These are phyloP conservation scores for Oncorhynchus gorbuscha DNA, from an alignment of 2,113 vertebrate genomes.

Conservation along the genomic window DNA sequence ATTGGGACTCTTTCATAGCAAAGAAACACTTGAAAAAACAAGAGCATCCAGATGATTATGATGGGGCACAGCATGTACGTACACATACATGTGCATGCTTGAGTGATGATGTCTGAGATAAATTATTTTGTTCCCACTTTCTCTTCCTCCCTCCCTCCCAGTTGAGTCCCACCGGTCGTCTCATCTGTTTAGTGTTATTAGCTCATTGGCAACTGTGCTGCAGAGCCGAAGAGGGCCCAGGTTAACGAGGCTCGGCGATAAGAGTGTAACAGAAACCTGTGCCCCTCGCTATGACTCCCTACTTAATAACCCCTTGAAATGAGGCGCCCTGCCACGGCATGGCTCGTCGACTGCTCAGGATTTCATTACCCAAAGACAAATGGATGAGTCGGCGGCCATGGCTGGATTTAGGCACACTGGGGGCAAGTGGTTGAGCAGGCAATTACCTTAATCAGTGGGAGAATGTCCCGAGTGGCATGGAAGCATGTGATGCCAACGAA, in stretches of 20 bases:
- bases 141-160: slow-evolving; percentile 29
- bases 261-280: slow-evolving; percentile 46
- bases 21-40: too few relatives aligned
- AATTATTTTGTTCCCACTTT: slow-evolving; percentile 32
- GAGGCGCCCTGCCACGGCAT: neutral
- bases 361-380: slow-evolving; percentile 73
- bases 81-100: slow-evolving; percentile 1
- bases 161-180: slow-evolving; percentile 57
- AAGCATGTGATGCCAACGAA: neutral
- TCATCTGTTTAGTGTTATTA: slow-evolving; percentile 74
- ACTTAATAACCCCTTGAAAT: slow-evolving; percentile 49
- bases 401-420: slow-evolving; percentile 34
- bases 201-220: slow-evolving; percentile 49
- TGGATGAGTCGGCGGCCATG: slow-evolving; percentile 42
- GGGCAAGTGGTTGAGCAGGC: slow-evolving; percentile 29
- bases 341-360: slow-evolving; percentile 50
- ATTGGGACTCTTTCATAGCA: too few relatives aligned
- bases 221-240: slow-evolving; percentile 22
- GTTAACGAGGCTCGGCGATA: slow-evolving; percentile 68
- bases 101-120: too few relatives aligned
- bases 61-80: too few relatives aligned
- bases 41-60: too few relatives aligned
- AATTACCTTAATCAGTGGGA: slow-evolving; percentile 62
- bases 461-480: slow-evolving; percentile 44
- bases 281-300: slow-evolving; percentile 28